These are phyloP conservation scores for Phaenicophaeus curvirostris DNA, from an alignment of 2,797 vertebrate genomes.

Conservation along the genomic window DNA sequence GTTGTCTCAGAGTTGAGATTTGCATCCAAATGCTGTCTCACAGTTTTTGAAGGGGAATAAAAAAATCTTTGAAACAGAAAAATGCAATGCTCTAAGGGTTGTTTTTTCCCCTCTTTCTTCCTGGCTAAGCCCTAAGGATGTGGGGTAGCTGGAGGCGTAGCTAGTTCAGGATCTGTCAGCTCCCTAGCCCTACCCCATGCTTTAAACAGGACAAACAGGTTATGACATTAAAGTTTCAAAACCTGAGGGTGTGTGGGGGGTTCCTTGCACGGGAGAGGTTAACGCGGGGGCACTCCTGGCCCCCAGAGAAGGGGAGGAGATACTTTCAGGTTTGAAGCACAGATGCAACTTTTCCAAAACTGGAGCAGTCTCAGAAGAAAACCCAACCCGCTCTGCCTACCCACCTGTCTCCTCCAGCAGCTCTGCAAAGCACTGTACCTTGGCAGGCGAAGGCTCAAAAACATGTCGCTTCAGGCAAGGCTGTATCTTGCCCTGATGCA, in stretches of 20 bases:
- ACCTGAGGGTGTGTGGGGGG: neutral
- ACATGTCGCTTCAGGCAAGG: neutral
- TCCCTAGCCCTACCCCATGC: slow-evolving; percentile 6
- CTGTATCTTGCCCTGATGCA: neutral
- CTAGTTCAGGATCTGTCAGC: slow-evolving; percentile 36
- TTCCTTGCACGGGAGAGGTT: neutral
- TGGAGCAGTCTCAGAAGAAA: neutral
- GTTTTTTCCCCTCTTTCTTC: neutral
- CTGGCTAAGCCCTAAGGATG: slow-evolving; percentile 5
- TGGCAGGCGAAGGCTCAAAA: neutral
- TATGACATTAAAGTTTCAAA: slow-evolving; percentile 28
- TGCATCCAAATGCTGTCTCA: neutral
- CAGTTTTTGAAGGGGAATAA: neutral
- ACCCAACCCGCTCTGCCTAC: neutral
- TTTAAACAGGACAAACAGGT: slow-evolving; percentile 67
- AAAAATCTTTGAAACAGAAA: neutral
- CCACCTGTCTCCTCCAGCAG: neutral
- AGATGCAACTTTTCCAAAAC: neutral
- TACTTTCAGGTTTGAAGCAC: slow-evolving; percentile 11
- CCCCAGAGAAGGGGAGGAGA: slow-evolving; percentile 15
- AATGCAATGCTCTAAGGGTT: neutral
- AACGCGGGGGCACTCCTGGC: slow-evolving; percentile 1
- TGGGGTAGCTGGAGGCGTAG: slow-evolving; percentile 19
- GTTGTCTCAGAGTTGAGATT: neutral
- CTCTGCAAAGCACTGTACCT: neutral